Percentiles rank a stretch among this genome's conserved stretches.
These are phyloP conservation scores for Agrilus cyanescens DNA, from an alignment of 2,888 invertebrate genomes.

Conservation along the genomic window DNA sequence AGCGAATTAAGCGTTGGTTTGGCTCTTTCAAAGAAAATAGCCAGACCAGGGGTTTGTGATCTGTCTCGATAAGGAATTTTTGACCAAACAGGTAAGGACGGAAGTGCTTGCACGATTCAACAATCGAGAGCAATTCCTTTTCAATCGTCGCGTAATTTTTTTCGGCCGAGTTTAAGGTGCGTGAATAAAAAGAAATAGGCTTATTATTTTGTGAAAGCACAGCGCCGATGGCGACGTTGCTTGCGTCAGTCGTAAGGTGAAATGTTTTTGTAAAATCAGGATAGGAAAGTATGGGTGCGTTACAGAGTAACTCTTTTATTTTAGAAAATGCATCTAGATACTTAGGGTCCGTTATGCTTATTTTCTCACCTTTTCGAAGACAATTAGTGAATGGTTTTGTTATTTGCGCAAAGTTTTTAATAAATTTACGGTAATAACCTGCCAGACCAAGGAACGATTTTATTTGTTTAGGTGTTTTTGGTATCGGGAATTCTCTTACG, in stretches of 20 bases:
- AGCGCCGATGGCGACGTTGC: constrained; percentile 3
- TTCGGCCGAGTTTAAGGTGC: constrained; percentile 8
- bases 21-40: constrained; percentile 5
- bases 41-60: constrained; percentile 7
- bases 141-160: constrained; percentile 5
- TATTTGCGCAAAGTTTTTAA: constrained; percentile 10
- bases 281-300: constrained; percentile 7
- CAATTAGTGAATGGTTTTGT: constrained; percentile 7
- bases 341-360: constrained; percentile 4
- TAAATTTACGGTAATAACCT: constrained; percentile 12
- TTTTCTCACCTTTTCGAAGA: constrained; percentile 6
- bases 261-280: constrained; percentile 9
- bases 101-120: constrained; percentile 4
- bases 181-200: constrained; percentile 6
- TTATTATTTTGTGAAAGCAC: constrained; percentile 3
- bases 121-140: constrained; percentile 5
- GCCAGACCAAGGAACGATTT: constrained; percentile 10
- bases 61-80: constrained; percentile 7
- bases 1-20: constrained; percentile 2
- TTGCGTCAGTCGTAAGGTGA: constrained; percentile 8
- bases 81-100: constrained; percentile 6
- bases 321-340: constrained; percentile 6
- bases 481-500: constrained; percentile 13
- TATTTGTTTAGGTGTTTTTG: constrained; percentile 10
- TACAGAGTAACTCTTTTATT: constrained; percentile 3